phyloP scores from a whole-genome alignment of 2,113 vertebrate genomes.

The Xyliphius kryptos region DNA sequence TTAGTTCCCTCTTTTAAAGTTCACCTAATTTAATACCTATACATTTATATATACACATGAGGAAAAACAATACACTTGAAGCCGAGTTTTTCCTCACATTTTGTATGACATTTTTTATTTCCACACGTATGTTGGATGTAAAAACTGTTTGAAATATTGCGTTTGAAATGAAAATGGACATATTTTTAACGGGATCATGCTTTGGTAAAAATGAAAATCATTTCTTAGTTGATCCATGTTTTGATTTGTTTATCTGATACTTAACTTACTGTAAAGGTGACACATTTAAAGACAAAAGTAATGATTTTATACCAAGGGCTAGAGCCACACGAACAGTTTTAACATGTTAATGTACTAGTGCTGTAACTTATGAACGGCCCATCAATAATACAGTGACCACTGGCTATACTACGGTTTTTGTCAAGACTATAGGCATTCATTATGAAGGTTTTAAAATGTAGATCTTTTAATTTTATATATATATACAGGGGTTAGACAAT shows the following conservation, averaged over 20 bases:
- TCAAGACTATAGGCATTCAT: too few species aligned
- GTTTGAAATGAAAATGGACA: too few species aligned
- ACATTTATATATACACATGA: conserved; percentile 36
- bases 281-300: conserved; percentile 5
- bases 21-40: conserved; percentile 47
- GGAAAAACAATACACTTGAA: conserved; percentile 41
- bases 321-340: conserved; percentile 20
- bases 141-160: conserved; percentile 40
- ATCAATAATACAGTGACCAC: background rate
- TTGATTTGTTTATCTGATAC: conserved; percentile 11
- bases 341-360: conserved; percentile 14
- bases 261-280: conserved; percentile 18
- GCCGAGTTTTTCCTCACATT: conserved; percentile 40
- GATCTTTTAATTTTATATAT: too few species aligned
- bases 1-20: conserved; percentile 43
- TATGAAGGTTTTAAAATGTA: conserved; percentile 60
- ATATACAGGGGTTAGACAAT: too few species aligned
- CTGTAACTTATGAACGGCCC: background rate
- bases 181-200: too few species aligned
- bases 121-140: conserved; percentile 41
- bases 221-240: background rate
- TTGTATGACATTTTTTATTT: conserved; percentile 50
- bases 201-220: background rate
- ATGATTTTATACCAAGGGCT: conserved; percentile 30
- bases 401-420: conserved; percentile 27